Conservation (phyloP, 92 coral and sea anemone genomes). For the Zoanthus gigantus region DNA sequence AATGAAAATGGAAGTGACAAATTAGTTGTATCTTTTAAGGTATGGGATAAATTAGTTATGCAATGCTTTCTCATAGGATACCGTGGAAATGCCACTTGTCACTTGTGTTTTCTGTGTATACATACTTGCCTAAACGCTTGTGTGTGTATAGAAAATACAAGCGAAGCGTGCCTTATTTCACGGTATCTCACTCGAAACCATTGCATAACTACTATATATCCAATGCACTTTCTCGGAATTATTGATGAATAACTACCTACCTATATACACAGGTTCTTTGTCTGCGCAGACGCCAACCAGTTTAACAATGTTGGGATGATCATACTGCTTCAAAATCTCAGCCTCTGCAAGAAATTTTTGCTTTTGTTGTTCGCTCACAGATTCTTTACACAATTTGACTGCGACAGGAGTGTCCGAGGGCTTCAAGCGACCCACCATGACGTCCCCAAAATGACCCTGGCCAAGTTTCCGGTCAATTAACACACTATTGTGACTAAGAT, state of each 20-base stretch:
- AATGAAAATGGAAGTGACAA: too few relatives aligned
- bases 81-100: too few relatives aligned
- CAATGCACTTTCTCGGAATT: too few relatives aligned
- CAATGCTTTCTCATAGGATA: too few relatives aligned
- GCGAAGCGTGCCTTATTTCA: too few relatives aligned
- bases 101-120: too few relatives aligned
- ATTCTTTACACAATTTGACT: conserved; percentile 89
- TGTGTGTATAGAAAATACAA: too few relatives aligned
- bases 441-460: conserved; percentile 98
- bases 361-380: conserved; percentile 73
- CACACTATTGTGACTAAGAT: conserved; percentile 74
- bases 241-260: conserved; percentile 48
- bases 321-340: conserved; percentile 90
- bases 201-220: too few relatives aligned
- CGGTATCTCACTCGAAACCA: too few relatives aligned
- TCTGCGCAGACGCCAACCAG: conserved; percentile 94
- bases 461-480: conserved; percentile 77
- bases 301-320: conserved; percentile 94
- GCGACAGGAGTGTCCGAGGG: conserved; percentile 84
- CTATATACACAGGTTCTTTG: conserved; percentile 92
- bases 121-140: too few relatives aligned
- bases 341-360: conserved; percentile 94
- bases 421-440: conserved; percentile 83
- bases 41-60: too few relatives aligned
- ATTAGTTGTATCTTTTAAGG: too few relatives aligned